Evolutionary conservation across 2,888 invertebrate species (phyloP), one percentile per base, ranked within the genome.

Genomic region (Nematopogon swammerdamellus): DNA sequence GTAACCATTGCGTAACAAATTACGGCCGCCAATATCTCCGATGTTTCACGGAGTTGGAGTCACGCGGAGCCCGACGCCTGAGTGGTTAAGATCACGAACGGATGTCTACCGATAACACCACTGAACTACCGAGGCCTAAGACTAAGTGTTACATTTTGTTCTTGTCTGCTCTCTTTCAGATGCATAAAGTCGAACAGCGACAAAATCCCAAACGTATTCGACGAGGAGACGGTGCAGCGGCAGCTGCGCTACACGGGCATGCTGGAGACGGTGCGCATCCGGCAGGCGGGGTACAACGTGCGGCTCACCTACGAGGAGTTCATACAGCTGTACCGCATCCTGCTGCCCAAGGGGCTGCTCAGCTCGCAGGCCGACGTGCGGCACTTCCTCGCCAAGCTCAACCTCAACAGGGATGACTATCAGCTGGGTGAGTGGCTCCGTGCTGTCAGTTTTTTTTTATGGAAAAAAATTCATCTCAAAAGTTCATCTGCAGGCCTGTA

Each of bases 101-200:
- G n/a, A n/a, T n/a, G n/a, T n/a, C n/a, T n/a, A n/a, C n/a, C n/a
- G n/a, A n/a, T n/a, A n/a, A n/a, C n/a, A n/a, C n/a, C n/a, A n/a
- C n/a, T n/a, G n/a, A n/a, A n/a, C n/a, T n/a, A n/a, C n/a, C n/a
- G n/a, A n/a, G n/a, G n/a, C n/a, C n/a, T n/a, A n/a, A n/a, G n/a
- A n/a, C n/a, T n/a, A n/a, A n/a, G n/a, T n/a, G n/a, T n/a, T n/a
- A n/a, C n/a, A n/a, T n/a, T n/a, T n/a, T n/a, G n/a, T n/a, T n/a
- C n/a, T n/a, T n/a, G n/a, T n/a, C n/a, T n/a, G n/a, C n/a, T n/a
- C 25, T 25, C 25, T 53, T 50, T 3, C 65, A 80, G 97, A 53
- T 97, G 97, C 69, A 97, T 97, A 67, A 97, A 97, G 75, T 95
- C 95, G 49, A 97, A 97, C 70, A 87, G 90, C 52, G 91, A 93